Evolutionary conservation across 1,140 invertebrate species (phyloP), one percentile per base, ranked within the genome.

Genomic region (Zaprionus taronus): DNA sequence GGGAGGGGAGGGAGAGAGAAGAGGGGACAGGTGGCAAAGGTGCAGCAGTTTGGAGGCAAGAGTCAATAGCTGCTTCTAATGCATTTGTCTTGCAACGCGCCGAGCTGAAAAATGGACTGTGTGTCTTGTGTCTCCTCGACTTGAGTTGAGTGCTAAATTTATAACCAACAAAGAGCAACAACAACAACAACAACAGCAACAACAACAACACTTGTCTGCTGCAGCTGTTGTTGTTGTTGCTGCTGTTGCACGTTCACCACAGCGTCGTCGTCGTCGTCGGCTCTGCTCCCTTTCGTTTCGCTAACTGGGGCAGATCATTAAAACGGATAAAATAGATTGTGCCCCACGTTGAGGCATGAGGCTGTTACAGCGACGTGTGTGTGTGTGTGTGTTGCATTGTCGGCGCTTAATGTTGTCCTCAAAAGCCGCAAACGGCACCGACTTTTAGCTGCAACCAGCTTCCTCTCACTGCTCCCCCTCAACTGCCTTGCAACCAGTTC

Each of bases 291-390:
- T 89, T 89, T 90, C 84, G 84, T 67, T 89, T 90, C 84, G 85
- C 78, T 90, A 89, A 89, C 84, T 89, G 84, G 84, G 84, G 68
- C 84, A 89, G 84, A 89, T 89, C 84, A 89, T 89, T 89, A 89
- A 89, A 89, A 85, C 84, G 84, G 85, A 89, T 89, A 89, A 89
- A 89, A 84, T 84, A 81, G 84, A 89, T 89, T 90, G 84, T 89
- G 85, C 81, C 61, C 85, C 84, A 89, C 81, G 85, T 87, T 89
- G 81, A 63, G 72, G 31, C 9, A 34, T 34, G 31, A 34, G 31
- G 31, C 3, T 11, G 31, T 34, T 34, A 70, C 72, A 63, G 72
- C 67, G 68, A 68, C 73, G n/a, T 62, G 55, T 65, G 77, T 71
- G 36, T n/a, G 71, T 53, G 41, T 78, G 58, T 53, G 41, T 78